phyloP scores from a whole-genome alignment of 2,113 vertebrate species.

The Crotophaga sulcirostris region DNA sequence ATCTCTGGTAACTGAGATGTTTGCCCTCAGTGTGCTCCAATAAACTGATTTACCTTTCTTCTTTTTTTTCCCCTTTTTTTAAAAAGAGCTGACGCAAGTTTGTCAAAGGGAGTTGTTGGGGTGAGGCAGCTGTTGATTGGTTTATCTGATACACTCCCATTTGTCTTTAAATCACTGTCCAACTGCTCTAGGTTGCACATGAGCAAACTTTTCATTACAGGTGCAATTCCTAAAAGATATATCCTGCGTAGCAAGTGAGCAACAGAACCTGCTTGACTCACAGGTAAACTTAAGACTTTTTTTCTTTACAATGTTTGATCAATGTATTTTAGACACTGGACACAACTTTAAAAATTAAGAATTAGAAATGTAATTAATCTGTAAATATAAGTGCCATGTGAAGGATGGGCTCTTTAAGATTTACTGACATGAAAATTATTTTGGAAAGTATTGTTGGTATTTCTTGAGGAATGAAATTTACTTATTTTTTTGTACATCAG shows the following conservation, averaged over 20 bases:
- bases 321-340: not conserved
- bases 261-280: slow-evolving; percentile 20
- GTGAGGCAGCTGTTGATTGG: slow-evolving; percentile 75
- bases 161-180: slow-evolving; percentile 79
- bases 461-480: not conserved
- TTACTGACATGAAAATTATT: not conserved
- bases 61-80: slow-evolving; percentile 39
- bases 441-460: not conserved
- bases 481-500: not conserved
- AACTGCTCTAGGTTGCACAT: slow-evolving; percentile 51
- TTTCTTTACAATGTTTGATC: not conserved
- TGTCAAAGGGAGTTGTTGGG: slow-evolving; percentile 73
- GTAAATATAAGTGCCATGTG: not conserved
- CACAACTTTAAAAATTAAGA: not conserved
- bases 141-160: slow-evolving; percentile 76
- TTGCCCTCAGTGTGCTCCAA: slow-evolving; percentile 68
- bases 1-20: slow-evolving; percentile 72
- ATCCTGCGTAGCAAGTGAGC: not conserved
- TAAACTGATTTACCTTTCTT: slow-evolving; percentile 67
- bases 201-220: slow-evolving; percentile 64
- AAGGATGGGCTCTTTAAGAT: not conserved
- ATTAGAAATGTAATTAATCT: not conserved
- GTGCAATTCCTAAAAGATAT: slow-evolving; percentile 48
- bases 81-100: slow-evolving; percentile 78
- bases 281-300: slow-evolving; percentile 65